Evolutionary conservation across 2,113 vertebrate genomes (phyloP).

Genomic region (Labeo catla): DNA sequence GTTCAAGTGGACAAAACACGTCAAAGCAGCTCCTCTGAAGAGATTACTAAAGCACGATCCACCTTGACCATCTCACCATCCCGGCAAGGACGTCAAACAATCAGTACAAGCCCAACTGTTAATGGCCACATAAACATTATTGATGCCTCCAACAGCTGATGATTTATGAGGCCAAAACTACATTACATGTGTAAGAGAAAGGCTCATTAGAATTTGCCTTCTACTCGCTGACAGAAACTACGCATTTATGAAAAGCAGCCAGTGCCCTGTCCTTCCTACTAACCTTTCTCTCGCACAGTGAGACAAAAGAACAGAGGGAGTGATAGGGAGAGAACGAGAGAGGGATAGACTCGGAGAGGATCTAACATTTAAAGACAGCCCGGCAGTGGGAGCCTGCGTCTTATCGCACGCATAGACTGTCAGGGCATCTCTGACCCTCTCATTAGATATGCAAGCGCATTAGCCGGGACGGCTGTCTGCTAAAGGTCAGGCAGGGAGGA

Average conservation of each 20-base stretch:
- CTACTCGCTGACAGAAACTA: slow-evolving; percentile 65
- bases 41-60: slow-evolving; percentile 32
- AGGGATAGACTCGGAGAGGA: slow-evolving; percentile 44
- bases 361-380: slow-evolving; percentile 64
- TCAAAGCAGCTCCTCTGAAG: neutral
- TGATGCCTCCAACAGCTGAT: slow-evolving; percentile 58
- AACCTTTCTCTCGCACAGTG: slow-evolving; percentile 68
- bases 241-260: slow-evolving; percentile 71
- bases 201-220: slow-evolving; percentile 72
- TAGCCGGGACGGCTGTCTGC: slow-evolving; percentile 76
- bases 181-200: slow-evolving; percentile 59
- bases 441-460: slow-evolving; percentile 82
- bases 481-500: slow-evolving; percentile 82
- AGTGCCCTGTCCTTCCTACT: slow-evolving; percentile 73
- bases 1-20: neutral
- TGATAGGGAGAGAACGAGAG: slow-evolving; percentile 43
- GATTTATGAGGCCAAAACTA: slow-evolving; percentile 63
- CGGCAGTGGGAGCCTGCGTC: slow-evolving; percentile 57
- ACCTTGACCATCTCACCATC: slow-evolving; percentile 48
- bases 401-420: slow-evolving; percentile 74
- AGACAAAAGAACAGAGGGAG: slow-evolving; percentile 12
- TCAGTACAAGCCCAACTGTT: slow-evolving; percentile 56
- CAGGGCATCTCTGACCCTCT: slow-evolving; percentile 71
- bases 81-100: slow-evolving; percentile 56
- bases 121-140: slow-evolving; percentile 64